Conservation (phyloP, 2,113 vertebrate species). For the Cichladusa arquata region DNA sequence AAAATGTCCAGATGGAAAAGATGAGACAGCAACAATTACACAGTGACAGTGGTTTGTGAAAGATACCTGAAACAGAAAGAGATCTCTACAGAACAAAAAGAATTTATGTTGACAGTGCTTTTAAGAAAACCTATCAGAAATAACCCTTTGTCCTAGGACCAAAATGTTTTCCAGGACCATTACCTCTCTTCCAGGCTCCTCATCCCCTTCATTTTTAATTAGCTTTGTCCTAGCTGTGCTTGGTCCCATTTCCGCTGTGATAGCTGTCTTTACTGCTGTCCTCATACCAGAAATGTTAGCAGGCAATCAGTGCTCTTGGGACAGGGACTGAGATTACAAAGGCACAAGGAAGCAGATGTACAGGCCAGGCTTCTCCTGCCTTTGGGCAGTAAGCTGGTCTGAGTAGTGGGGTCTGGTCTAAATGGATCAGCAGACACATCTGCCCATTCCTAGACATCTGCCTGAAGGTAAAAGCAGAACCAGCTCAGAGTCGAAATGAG, state of each 20-base stretch:
- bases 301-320: background rate
- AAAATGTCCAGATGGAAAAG: background rate
- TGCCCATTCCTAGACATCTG: background rate
- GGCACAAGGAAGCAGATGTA: background rate
- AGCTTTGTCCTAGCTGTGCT: background rate
- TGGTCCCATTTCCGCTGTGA: background rate
- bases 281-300: background rate
- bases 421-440: background rate
- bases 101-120: background rate
- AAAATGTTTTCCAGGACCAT: background rate
- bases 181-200: background rate
- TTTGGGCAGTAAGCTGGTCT: background rate
- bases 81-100: background rate
- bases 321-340: background rate
- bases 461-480: background rate
- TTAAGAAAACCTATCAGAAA: constrained; percentile 20
- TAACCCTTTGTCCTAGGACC: background rate
- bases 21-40: background rate
- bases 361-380: background rate
- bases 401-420: background rate
- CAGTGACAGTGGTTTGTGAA: background rate
- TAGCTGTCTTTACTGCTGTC: background rate
- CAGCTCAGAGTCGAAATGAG: background rate
- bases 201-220: constrained; percentile 43
- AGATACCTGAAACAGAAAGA: background rate